A percentile compares a stretch with the other conserved stretches of the same genome.
Conservation (phyloP, 1,140 invertebrate genomes). For the Pygmarrhopalites habei region DNA sequence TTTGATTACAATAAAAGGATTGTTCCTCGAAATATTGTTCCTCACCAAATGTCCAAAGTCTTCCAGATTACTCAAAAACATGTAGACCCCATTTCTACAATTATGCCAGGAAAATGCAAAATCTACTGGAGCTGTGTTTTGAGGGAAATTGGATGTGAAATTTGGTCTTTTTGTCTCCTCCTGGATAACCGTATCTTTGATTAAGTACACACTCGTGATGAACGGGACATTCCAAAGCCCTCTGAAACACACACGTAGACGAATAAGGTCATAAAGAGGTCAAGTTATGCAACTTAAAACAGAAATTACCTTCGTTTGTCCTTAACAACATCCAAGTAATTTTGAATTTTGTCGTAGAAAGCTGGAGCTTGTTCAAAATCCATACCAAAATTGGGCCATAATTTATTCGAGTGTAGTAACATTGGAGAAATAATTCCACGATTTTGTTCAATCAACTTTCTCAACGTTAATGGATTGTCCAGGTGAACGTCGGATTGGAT, state of each 20-base stretch:
- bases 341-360: constrained; percentile 86
- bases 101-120: constrained; percentile 79
- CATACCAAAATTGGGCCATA: constrained; percentile 99
- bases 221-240: constrained; percentile 98
- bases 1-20: not conserved
- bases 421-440: constrained; percentile 78
- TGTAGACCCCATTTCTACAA: constrained; percentile 62
- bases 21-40: not conserved
- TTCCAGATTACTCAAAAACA: constrained; percentile 79
- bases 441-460: constrained; percentile 68
- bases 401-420: constrained; percentile 66
- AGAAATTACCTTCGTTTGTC: constrained; percentile 61
- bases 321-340: constrained; percentile 94
- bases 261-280: not conserved
- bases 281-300: not conserved
- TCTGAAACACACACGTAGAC: constrained; percentile 52
- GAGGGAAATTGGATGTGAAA: constrained; percentile 56
- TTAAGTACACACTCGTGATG: constrained; percentile 71
- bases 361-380: constrained; percentile 80
- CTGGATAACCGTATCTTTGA: constrained; percentile 64
- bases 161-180: constrained; percentile 49
- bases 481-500: constrained; percentile 81
- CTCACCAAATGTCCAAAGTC: constrained; percentile 74
- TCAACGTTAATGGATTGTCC: constrained; percentile 65
- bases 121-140: constrained; percentile 74